Evolutionary conservation across 2,888 invertebrate genomes (phyloP), one percentile per base, ranked within the genome.

Genomic region (Rhabditophanes sp.): DNA sequence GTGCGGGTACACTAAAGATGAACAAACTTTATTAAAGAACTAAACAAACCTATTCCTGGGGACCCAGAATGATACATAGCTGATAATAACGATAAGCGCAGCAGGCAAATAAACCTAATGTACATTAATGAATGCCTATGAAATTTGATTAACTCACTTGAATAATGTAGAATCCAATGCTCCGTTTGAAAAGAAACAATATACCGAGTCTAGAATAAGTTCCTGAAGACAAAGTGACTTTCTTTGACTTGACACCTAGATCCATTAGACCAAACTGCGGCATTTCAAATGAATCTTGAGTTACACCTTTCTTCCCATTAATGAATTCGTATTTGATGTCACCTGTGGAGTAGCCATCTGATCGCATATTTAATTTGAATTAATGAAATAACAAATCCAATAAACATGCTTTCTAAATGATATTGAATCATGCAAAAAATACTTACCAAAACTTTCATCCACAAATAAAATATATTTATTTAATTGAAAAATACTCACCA

Each of bases 161-260:
- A 72, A 87, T 87, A 67, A 87, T 76, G 75, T 87, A 87, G 76
- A 87, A 87, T 67, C 87, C 87, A 83, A 87, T 87, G 67, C 83
- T 84, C 58, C 87, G 78, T 62, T 85, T 84, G 74, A 88, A 55
- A 4, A 53, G 35, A 35, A 62, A 53, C 25, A 41, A 46, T 34
- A 49, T 47, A 11, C 54, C 44, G 22, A 65, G 49, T 4, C 65
- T 51, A 3, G 62, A 62, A 41, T 65, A 65, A 74, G 44, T 44
- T 9, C 56, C 56, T 57, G 40, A 6, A 53, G 41, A 7, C 16
- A 29, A 12, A 4, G 21, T 21, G 12, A 11, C 30, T 15, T 46
- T 46, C 14, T 41, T 37, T 28, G 45, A 46, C 25, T 37, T 41
- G 22, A 44, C 45, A 15, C 40, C 42, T 23, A 50, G 43, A 3